phyloP scores from a whole-genome alignment of 2,888 invertebrate species.

The Phaedon cochleariae region DNA sequence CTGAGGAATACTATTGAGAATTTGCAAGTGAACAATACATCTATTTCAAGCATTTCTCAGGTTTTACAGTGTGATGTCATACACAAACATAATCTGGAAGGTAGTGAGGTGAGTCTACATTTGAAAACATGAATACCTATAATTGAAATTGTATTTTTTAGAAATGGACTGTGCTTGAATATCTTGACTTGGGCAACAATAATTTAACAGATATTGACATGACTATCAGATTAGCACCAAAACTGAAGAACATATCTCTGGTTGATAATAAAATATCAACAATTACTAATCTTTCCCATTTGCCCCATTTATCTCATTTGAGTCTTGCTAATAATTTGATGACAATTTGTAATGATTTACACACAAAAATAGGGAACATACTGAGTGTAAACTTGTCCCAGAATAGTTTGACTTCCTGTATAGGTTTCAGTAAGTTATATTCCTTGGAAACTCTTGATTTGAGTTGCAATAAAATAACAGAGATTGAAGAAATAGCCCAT shows the following conservation, averaged over 20 bases:
- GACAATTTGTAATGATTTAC: constrained; percentile 76
- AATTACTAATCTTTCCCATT: constrained; percentile 79
- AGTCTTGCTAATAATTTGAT: constrained; percentile 85
- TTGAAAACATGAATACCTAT: background rate
- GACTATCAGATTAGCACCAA: constrained; percentile 79
- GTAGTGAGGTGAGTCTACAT: constrained; percentile 54
- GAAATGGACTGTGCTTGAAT: constrained; percentile 75
- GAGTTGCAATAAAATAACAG: constrained; percentile 83
- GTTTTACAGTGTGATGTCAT: constrained; percentile 86
- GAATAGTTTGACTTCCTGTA: constrained; percentile 78
- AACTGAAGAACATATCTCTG: constrained; percentile 74
- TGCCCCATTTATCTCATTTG: constrained; percentile 79
- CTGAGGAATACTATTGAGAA: constrained; percentile 71
- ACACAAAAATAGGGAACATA: constrained; percentile 88
- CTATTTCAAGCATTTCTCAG: constrained; percentile 75
- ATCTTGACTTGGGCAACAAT: constrained; percentile 82
- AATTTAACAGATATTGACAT: constrained; percentile 80
- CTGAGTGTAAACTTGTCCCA: constrained; percentile 85
- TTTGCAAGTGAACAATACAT: constrained; percentile 73
- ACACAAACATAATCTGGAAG: constrained; percentile 68
- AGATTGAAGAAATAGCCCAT: constrained; percentile 82
- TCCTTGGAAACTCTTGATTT: constrained; percentile 87
- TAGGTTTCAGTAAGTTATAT: constrained; percentile 82
- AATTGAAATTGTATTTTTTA: constrained; percentile 50
- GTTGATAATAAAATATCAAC: constrained; percentile 81